phyloP scores from a whole-genome alignment of 2,797 vertebrate genomes.

The Chaenodraco wilsoni region DNA sequence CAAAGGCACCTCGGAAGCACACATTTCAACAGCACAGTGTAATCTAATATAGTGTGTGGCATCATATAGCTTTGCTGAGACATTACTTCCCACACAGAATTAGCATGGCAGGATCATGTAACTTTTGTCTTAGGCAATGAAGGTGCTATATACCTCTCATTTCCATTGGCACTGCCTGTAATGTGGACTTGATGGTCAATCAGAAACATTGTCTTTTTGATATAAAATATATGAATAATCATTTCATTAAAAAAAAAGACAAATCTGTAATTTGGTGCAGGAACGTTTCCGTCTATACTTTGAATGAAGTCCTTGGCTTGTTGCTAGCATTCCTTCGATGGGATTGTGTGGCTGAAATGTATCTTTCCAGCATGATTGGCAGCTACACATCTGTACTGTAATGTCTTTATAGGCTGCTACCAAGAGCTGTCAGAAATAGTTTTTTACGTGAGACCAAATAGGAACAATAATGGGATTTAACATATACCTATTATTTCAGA shows the following conservation, averaged over 20 bases:
- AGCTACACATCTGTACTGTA: conserved; percentile 37
- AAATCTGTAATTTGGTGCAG: background rate
- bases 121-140: conserved; percentile 65
- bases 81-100: conserved; percentile 83
- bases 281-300: background rate
- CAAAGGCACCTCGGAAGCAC: conserved; percentile 91
- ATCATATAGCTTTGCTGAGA: conserved; percentile 88
- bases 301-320: conserved; percentile 5
- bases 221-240: conserved; percentile 7
- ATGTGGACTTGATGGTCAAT: conserved; percentile 42
- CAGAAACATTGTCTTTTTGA: conserved; percentile 23
- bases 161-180: conserved; percentile 46
- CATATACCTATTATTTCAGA: background rate
- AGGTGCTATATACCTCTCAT: conserved; percentile 53
- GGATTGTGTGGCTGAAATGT: conserved; percentile 35
- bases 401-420: conserved; percentile 20
- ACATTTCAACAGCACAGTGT: conserved; percentile 87
- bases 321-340: conserved; percentile 2
- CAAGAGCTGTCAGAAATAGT: conserved; percentile 32
- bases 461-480: background rate
- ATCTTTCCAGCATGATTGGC: conserved; percentile 49
- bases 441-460: background rate
- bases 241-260: conserved; percentile 18
- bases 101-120: conserved; percentile 69
- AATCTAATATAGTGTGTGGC: conserved; percentile 84